phyloP scores from a whole-genome alignment of 2,888 invertebrate genomes.

The Leptopilina syphax region DNA sequence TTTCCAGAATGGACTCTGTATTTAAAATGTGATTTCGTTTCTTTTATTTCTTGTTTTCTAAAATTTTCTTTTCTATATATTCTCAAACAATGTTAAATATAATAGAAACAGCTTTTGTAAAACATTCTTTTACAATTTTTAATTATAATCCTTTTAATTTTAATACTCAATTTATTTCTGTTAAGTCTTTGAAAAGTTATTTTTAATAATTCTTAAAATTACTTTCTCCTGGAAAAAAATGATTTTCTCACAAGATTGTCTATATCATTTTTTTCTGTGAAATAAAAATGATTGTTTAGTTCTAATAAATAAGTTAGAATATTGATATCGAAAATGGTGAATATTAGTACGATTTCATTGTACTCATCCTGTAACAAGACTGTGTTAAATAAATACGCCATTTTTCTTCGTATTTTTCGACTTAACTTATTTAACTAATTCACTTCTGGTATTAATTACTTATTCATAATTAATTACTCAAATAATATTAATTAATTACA shows the following conservation, averaged over 20 bases:
- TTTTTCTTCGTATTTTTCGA: conserved; percentile 55
- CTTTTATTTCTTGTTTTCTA: neutral
- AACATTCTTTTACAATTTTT: neutral
- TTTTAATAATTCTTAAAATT: no score
- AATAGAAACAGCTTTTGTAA: no score
- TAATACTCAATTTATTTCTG: neutral
- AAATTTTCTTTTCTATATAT: conserved; percentile 7
- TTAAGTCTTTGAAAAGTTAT: no score
- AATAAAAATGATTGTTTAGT: no score
- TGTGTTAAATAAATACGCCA: conserved; percentile 69
- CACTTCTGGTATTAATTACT: no score
- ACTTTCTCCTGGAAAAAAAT: no score
- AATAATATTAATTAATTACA: no score
- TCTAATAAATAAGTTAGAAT: neutral
- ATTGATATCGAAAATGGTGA: conserved; percentile 27
- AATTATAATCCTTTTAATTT: neutral
- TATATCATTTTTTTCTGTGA: no score
- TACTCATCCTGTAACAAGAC: conserved; percentile 64
- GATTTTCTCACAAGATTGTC: no score
- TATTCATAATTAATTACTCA: no score
- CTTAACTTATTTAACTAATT: neutral
- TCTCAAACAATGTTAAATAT: neutral
- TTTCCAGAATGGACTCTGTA: neutral
- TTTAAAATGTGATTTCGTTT: neutral
- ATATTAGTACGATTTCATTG: conserved; percentile 46